Base-by-base conservation (phyloP, 2,888 invertebrate genomes). In the Sinhomidia bicolor region DNA sequence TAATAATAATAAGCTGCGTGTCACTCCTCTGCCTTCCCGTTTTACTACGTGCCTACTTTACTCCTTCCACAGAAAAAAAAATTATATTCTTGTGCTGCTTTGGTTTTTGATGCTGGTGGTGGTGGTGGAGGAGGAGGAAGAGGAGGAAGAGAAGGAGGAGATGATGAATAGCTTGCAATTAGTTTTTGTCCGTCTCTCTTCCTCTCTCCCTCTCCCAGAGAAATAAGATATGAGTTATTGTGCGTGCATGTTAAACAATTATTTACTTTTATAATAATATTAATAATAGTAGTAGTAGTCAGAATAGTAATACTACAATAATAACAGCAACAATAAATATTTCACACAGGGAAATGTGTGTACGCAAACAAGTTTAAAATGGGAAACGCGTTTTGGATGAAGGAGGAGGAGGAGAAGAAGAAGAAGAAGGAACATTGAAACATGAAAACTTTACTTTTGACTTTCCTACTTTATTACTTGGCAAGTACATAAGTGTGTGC, bases 121-220 rank as follows among this genome's bases (percentile, higher is more conserved):
- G 54, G 54, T 20, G 3, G 12, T 17, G 51, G 54, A 17, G 54
- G 14, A 47, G 14, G 12, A 47, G 47, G 47, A 47, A 51, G 23
- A 23, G 17, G 54, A 54, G 57, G 26, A 10, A n/a, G 17, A 54
- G 17, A 14, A 17, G 17, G 54, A 54, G 54, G 17, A 23, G 57
- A 89, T 89, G 89, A 89, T 89, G 85, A 89, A 89, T 89, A 81
- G 89, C 89, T 85, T 65, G 89, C 89, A 89, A 89, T 89, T 89
- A 89, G 89, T 89, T 71, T 60, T 76, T 62, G 65, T 41, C 74
- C 76, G 54, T 29, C 29, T 51, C 51, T 76, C n/a, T n/a, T n/a
- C n/a, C 76, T 32, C 29, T 65, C 74, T 60, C 62, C 68, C 44
- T 57, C 68, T 51, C 41, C 36, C 57, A 32, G 44, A 32, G 62